phyloP scores from a whole-genome alignment of 2,888 invertebrate genomes.

The Leucophora obtusa region DNA sequence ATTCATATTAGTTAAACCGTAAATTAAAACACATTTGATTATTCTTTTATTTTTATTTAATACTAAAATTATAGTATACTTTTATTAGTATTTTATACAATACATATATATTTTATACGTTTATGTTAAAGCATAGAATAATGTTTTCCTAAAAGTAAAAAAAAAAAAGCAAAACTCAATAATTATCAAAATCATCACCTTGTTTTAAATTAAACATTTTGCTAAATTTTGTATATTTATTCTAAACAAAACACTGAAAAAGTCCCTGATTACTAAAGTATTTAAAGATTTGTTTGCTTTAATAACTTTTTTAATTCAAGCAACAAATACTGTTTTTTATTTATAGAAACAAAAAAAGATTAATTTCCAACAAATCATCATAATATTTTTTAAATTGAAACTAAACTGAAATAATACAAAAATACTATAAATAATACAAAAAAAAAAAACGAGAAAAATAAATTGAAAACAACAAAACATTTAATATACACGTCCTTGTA shows the following conservation, averaged over 20 bases:
- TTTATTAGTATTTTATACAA: constrained; percentile 40
- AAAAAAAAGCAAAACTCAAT: background rate
- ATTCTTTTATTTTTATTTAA: constrained; percentile 23
- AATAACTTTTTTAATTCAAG: constrained; percentile 33
- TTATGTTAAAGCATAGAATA: constrained; percentile 19
- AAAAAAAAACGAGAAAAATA: constrained; percentile 24
- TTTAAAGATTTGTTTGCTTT: background rate
- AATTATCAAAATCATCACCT: constrained; percentile 7
- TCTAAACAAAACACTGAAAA: background rate
- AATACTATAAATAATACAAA: constrained; percentile 24
- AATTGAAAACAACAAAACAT: constrained; percentile 24
- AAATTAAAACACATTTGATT: background rate
- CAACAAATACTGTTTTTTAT: constrained; percentile 54
- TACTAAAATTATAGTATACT: constrained; percentile 26
- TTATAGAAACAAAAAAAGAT: constrained; percentile 32
- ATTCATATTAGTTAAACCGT: too few relatives aligned
- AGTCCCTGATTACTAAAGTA: background rate
- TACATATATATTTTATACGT: constrained; percentile 24
- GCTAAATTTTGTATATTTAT: constrained; percentile 1
- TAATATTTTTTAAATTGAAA: constrained; percentile 46
- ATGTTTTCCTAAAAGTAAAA: background rate
- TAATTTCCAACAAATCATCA: constrained; percentile 46
- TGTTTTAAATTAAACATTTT: constrained; percentile 4
- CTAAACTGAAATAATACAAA: constrained; percentile 44
- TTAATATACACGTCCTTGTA: constrained; percentile 39